Evolutionary conservation across 2,113 vertebrate species (phyloP).

Genomic region (Rhabdornis inornatus): DNA sequence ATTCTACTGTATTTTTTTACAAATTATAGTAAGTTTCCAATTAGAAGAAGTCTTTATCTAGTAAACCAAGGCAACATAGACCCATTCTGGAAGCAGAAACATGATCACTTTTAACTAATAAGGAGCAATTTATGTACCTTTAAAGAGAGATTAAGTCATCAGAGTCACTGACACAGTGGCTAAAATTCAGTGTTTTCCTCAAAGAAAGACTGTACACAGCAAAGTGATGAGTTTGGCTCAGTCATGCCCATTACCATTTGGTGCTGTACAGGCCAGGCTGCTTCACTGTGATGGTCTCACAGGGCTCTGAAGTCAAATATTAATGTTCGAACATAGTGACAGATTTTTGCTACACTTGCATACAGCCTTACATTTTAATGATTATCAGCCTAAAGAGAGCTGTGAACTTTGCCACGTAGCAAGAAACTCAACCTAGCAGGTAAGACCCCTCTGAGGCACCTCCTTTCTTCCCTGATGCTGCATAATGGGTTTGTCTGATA

Average conservation of each 20-base stretch:
- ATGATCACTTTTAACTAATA: not conserved
- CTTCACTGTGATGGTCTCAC: rapidly evolving
- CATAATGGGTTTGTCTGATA: not conserved
- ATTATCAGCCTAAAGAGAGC: not conserved
- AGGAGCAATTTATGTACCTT: not conserved
- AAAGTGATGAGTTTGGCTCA: rapidly evolving
- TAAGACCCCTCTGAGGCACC: not conserved
- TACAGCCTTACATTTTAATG: not conserved
- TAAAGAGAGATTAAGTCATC: not conserved
- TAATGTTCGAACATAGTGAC: not conserved
- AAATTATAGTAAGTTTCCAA: not conserved
- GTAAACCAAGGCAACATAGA: not conserved
- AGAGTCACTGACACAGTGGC: not conserved
- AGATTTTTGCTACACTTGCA: not conserved
- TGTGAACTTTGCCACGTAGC: not conserved
- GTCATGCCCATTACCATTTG: rapidly evolving
- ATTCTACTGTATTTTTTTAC: not conserved
- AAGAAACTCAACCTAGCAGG: not conserved
- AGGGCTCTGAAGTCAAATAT: not conserved
- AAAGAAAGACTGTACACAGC: not conserved
- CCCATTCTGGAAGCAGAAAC: not conserved
- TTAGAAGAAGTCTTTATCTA: not conserved
- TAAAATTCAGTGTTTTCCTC: not conserved
- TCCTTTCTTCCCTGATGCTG: not conserved
- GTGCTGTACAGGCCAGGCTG: not conserved